Base-by-base conservation (phyloP, 2,797 vertebrate species). In the Ctenochaetus hawaiiensis region DNA sequence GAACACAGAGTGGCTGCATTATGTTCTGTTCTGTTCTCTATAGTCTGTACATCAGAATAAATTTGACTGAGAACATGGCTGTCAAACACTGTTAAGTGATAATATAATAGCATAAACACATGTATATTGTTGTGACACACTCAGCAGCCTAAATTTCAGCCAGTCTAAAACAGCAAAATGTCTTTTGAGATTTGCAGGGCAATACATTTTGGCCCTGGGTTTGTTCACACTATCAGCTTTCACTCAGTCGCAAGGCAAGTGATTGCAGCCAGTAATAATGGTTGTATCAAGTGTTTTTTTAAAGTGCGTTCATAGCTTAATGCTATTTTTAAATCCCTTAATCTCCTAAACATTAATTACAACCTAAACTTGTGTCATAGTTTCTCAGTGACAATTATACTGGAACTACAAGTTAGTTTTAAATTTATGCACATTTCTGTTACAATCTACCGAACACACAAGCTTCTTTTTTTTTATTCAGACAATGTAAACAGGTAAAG, bases 151-250 rank as follows among this genome's bases (percentile, higher is more conserved):
- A 20, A 68, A 39, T 16, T 47, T 17, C 3, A 37, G 41, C 44
- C 17, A 51, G 59, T 56, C 16, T 49, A 67, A 17, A 3, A 12
- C 23, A 67, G 44, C 41, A 18, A 44, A 63, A 23, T 72, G 47
- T 43, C 6, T 34, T 59, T 23, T 34, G 12, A 61, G 47, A 18
- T 51, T n/a, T 62, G 47, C 67, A 53, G 68, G 52, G 14, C 57
- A 66, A 57, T 39, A 9, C 30, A n/a, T 11, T 53, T 53, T 34
- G 64, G 52, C 72, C 45, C 53, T 52, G 45, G 73, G 34, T 67
- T 61, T 67, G 45, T 20, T 13, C 23, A n/a, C 45, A 34, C 30
- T 66, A 75, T 80, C 34, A 1, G 56, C 39, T 72, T 66, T 65
- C 63, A 52, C 17, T 18, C 18, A 64, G 52, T 41, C 51, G 37